Evolutionary conservation across 2,888 invertebrate species (phyloP).

Genomic region (Gymnosoma rotundatum): DNA sequence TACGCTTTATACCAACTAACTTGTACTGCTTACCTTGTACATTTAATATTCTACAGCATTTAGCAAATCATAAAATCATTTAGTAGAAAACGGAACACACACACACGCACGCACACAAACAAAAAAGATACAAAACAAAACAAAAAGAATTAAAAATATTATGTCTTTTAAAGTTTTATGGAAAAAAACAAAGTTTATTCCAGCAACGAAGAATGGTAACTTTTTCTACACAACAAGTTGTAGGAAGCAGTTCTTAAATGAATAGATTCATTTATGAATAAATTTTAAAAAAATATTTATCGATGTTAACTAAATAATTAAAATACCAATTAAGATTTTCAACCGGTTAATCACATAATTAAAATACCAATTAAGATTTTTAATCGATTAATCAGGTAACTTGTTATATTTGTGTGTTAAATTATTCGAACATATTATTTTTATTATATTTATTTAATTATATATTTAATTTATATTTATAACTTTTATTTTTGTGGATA

Average conservation of each 20-base stretch:
- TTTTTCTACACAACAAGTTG: slow-evolving; percentile 52
- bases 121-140: slow-evolving; percentile 17
- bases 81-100: slow-evolving; percentile 49
- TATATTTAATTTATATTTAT: no score
- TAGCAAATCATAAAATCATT: slow-evolving; percentile 79
- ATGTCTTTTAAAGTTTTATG: slow-evolving; percentile 49
- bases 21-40: slow-evolving; percentile 45
- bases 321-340: no score
- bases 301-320: neutral
- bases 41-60: slow-evolving; percentile 71
- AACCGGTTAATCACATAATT: no score
- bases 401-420: no score
- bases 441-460: no score
- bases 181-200: slow-evolving; percentile 47
- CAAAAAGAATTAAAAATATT: slow-evolving; percentile 47
- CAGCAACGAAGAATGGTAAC: slow-evolving; percentile 19
- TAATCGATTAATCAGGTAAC: no score
- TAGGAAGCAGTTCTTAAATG: slow-evolving; percentile 13
- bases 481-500: no score
- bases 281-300: neutral
- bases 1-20: slow-evolving; percentile 40
- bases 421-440: no score
- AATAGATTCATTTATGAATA: slow-evolving; percentile 24
- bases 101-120: neutral
- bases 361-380: no score